Evolutionary conservation across 2,888 invertebrate genomes (phyloP).

Genomic region (Drosophila algonquin): DNA sequence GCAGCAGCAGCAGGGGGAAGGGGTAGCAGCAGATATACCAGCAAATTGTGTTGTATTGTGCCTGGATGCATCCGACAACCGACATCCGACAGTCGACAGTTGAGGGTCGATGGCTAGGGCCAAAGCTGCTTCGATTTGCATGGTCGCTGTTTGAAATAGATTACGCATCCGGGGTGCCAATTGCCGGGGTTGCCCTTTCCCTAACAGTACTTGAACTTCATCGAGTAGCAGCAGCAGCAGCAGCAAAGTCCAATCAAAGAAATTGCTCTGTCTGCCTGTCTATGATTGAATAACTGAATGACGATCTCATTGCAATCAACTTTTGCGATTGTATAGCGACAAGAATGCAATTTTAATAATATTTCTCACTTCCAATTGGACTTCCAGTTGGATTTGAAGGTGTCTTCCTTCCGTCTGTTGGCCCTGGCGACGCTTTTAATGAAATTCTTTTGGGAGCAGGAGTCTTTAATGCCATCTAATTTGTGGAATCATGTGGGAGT

Average conservation of each 20-base stretch:
- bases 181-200: conserved; percentile 38
- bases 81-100: conserved; percentile 64
- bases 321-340: conserved; percentile 20
- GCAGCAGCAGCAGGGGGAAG: conserved; percentile 15
- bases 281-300: conserved; percentile 50
- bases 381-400: conserved; percentile 44
- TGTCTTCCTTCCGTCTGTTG: conserved; percentile 17
- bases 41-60: conserved; percentile 78
- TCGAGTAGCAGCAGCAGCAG: conserved; percentile 35
- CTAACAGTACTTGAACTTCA: conserved; percentile 44
- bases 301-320: conserved; percentile 37
- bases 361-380: conserved; percentile 34
- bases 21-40: conserved; percentile 41
- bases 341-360: conserved; percentile 42
- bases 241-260: conserved; percentile 58
- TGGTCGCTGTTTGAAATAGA: conserved; percentile 65
- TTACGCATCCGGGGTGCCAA: conserved; percentile 77
- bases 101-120: conserved; percentile 29
- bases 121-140: conserved; percentile 67
- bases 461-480: not conserved
- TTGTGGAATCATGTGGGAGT: not conserved
- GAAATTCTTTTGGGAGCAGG: not conserved
- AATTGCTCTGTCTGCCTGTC: conserved; percentile 45
- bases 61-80: conserved; percentile 35
- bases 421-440: conserved; percentile 13